Conservation (phyloP, 1,140 invertebrate species). For the Aphelenchoides fujianensis region DNA sequence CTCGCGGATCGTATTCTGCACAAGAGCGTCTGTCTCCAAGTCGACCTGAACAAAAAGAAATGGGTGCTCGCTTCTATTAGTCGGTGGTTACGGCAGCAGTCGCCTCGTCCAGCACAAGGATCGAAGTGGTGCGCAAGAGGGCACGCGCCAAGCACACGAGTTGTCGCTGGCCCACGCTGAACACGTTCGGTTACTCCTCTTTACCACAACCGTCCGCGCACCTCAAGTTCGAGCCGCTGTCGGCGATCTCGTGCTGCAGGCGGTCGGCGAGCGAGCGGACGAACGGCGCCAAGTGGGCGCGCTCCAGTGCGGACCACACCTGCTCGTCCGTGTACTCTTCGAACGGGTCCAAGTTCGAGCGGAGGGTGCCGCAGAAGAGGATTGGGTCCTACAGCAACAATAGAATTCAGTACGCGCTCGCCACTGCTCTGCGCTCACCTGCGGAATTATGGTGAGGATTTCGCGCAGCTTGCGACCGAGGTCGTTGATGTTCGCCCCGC, state of each 20-base stretch:
- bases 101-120: conserved; percentile 72
- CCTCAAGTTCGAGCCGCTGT: conserved; percentile 65
- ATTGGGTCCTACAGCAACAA: conserved; percentile 68
- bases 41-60: conserved; percentile 67
- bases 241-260: conserved; percentile 62
- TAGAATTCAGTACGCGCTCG: neutral
- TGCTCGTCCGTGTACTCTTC: conserved; percentile 71
- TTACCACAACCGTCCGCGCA: conserved; percentile 48
- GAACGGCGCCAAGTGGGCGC: conserved; percentile 66
- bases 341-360: conserved; percentile 84
- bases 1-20: conserved; percentile 62
- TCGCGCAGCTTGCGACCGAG: conserved; percentile 63
- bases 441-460: conserved; percentile 80
- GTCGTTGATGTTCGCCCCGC: conserved; percentile 75
- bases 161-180: conserved; percentile 72
- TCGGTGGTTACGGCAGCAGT: conserved; percentile 65
- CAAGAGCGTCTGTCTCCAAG: conserved; percentile 63
- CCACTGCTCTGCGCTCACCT: conserved; percentile 63
- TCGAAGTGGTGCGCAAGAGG: conserved; percentile 64
- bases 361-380: conserved; percentile 75
- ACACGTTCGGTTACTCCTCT: conserved; percentile 69
- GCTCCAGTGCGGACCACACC: conserved; percentile 74
- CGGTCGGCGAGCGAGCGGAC: conserved; percentile 55
- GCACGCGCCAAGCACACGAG: conserved; percentile 75
- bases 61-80: neutral